Evolutionary conservation across 2,888 invertebrate genomes (phyloP).

Genomic region (Lepeophtheirus nordmannii): DNA sequence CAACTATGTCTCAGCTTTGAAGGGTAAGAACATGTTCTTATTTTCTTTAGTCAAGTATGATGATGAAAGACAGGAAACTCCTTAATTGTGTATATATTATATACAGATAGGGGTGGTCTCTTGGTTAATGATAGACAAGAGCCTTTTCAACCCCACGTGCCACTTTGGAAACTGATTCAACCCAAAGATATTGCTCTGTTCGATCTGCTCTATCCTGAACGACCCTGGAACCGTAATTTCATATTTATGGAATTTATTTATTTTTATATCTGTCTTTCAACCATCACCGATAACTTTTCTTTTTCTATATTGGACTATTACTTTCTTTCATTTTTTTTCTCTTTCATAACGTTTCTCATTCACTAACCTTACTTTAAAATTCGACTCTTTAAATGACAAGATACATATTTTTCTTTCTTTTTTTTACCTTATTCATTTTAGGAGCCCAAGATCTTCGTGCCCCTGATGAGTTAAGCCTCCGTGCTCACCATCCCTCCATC

Average conservation of each 20-base stretch:
- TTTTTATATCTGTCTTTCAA: not conserved
- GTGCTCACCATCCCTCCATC: constrained; percentile 20
- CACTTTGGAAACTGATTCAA: constrained; percentile 1
- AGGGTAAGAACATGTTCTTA: not conserved
- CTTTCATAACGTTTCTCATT: no score
- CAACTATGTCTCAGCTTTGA: constrained; percentile 23
- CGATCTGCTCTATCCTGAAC: constrained; percentile 13
- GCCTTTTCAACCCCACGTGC: not conserved
- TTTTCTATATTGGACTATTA: no score
- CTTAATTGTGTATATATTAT: no score
- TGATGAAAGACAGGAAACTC: no score
- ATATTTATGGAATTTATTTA: not conserved
- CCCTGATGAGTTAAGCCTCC: constrained; percentile 12
- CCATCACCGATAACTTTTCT: no score
- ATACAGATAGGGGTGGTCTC: not conserved
- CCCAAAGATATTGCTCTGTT: constrained; percentile 9
- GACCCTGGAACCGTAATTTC: not conserved
- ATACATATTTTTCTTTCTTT: not conserved
- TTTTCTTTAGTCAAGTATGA: not conserved
- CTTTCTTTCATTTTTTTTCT: no score
- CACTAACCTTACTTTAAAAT: no score
- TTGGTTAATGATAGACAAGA: constrained; percentile 6
- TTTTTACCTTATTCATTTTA: not conserved
- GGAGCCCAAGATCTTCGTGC: constrained; percentile 20
- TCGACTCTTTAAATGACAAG: not conserved